phyloP scores from a whole-genome alignment of 1,140 invertebrate genomes.

The Ips nitidus region DNA sequence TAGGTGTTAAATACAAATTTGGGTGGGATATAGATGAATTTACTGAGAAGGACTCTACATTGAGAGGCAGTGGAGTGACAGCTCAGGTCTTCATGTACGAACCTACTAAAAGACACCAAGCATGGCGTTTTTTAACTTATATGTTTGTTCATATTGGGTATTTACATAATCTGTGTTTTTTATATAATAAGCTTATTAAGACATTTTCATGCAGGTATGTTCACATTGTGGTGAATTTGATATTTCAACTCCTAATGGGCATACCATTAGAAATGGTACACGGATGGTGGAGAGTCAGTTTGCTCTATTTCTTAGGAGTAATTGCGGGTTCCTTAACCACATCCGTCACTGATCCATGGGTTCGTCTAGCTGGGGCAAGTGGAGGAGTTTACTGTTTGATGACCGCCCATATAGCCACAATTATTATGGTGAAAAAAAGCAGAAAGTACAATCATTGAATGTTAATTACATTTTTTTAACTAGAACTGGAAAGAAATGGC shows the following conservation, averaged over 20 bases:
- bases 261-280: conserved; percentile 95
- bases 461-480: conserved; percentile 30
- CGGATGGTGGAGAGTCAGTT: conserved; percentile 84
- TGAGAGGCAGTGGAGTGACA: conserved; percentile 50
- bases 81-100: conserved; percentile 39
- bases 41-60: conserved; percentile 33
- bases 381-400: conserved; percentile 95
- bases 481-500: conserved; percentile 93
- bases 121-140: conserved; percentile 82
- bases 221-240: conserved; percentile 86
- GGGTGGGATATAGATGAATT: conserved; percentile 50
- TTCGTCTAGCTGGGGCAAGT: conserved; percentile 90
- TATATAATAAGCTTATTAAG: conserved; percentile 19
- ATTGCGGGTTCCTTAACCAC: conserved; percentile 82
- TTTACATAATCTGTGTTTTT: conserved; percentile 39
- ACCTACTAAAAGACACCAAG: conserved; percentile 77
- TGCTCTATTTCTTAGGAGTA: conserved; percentile 80
- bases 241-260: conserved; percentile 90
- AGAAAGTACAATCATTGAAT: conserved; percentile 27
- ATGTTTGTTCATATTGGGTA: conserved; percentile 95
- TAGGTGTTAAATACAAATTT: neutral
- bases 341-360: conserved; percentile 82
- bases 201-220: conserved; percentile 64
- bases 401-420: conserved; percentile 91
- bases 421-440: conserved; percentile 74